Evolutionary conservation across 2,113 vertebrate genomes (phyloP), one percentile per base, ranked within the genome.

Genomic region (Oreotrochilus melanogaster): DNA sequence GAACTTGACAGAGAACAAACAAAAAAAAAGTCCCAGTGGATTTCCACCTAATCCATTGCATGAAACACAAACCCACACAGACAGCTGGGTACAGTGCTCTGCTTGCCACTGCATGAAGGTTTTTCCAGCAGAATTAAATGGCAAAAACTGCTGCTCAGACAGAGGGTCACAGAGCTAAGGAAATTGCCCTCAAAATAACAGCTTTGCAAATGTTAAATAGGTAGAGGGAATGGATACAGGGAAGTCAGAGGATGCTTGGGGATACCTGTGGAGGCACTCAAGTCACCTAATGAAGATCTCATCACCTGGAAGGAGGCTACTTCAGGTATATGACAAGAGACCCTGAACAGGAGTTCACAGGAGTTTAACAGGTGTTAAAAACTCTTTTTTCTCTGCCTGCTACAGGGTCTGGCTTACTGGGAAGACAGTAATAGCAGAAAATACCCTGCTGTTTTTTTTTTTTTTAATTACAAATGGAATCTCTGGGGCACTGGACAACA

Each of bases 1-100:
- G 62, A 78, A 73, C 51, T 88, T 87, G 73, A 94, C 62, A 70
- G 15, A 56, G 78, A 85, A 21, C 42, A 94, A 93, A 91, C 31
- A 12, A 33, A 73, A 84, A 84, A 11, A 88, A 94, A 88, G 43
- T 58, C 74, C 74, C 45, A 6, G 21, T 89, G 74, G 76, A 89
- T 94, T 97, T 94, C 62, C 16, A 42, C 75, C 19, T 76, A 73
- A 92, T 89, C 74, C 71, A 43, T 54, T 1, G 4, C 2, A 2
- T 75, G 64, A 69, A 56, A 39, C 2, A 1, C 15, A 33, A 78
- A 56, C 70, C 78, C 53, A 33, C 58, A 62, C n/a, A 81, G 45
- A 39, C 42, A 75, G 22, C 39, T 73, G 66, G 57, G n/a, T 47
- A 31, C 17, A 10, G 22, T 60, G 9, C 33, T 58, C 56, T 53